Evolutionary conservation across 2,113 vertebrate genomes (phyloP), one percentile per base, ranked within the genome.

Genomic region (Antechinus stuartii): DNA sequence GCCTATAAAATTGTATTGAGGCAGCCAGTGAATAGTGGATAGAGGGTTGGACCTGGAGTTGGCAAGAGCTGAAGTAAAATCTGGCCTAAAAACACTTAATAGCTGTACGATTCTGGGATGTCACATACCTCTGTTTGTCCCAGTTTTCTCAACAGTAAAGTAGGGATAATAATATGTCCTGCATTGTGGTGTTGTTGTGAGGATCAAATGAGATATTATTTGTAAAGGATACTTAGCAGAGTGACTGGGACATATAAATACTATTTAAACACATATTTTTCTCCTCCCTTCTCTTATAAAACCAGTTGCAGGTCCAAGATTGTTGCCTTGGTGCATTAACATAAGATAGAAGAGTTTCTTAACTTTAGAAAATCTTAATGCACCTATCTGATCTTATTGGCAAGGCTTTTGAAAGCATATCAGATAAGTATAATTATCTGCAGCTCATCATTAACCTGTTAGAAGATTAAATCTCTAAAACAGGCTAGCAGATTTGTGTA

Each of bases 401-500:
- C 19, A 19, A 3, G 47, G 23, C 50, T 50, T 8, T 12, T 54
- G 54, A 0, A 90, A 42, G 42, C 52, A 55, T 7, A 47, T 25
- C 47, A 90, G 91, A 96, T 46, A 26, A 57, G 26, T 54, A 9
- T 46, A 92, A 54, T 92, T 92, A 35, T 90, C 95, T 93, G 27
- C 9, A 14, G 93, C 30, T 46, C 42, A 55, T 16, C 35, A 7
- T 27, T 91, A 0, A 96, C 10, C 10, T 53, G 57, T 12, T 56
- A 61, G 54, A 76, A 52, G 94, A 76, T n/a, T 55, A 54, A 68
- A 94, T 23, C 16, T 57, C n/a, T 50, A 4, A 14, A 90, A 27
- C 54, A 61, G 92, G 68, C 53, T 91, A 91, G 54, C 2, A 56
- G 8, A n/a, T 30, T 68, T 93, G 23, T 53, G 53, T 94, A 94